A percentile compares a stretch with the other conserved stretches of the same genome.
phyloP scores from a whole-genome alignment of 1,140 invertebrate genomes.

The Dysdera silvatica region DNA sequence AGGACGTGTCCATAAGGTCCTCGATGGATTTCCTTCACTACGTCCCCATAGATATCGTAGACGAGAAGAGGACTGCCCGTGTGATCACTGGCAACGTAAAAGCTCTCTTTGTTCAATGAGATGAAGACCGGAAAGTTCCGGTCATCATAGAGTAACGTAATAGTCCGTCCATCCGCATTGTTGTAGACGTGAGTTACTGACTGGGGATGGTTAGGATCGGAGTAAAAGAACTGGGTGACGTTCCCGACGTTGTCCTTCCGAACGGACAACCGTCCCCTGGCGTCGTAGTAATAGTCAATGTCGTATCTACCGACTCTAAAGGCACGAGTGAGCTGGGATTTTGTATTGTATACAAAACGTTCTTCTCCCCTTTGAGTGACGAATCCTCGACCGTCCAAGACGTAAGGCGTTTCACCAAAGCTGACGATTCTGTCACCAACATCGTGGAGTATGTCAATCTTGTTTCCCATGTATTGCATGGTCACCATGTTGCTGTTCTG shows the following conservation, averaged over 20 bases:
- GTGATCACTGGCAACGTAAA: slow-evolving; percentile 87
- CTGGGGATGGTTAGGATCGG: slow-evolving; percentile 70
- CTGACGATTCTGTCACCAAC: slow-evolving; percentile 75
- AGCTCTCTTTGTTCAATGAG: slow-evolving; percentile 42
- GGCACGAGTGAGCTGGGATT: slow-evolving; percentile 79
- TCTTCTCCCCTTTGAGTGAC: slow-evolving; percentile 77
- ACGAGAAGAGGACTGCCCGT: slow-evolving; percentile 82
- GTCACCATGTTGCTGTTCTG: slow-evolving; percentile 90
- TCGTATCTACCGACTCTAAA: slow-evolving; percentile 80
- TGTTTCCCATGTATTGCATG: slow-evolving; percentile 74
- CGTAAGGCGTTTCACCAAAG: slow-evolving; percentile 54
- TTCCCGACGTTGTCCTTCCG: slow-evolving; percentile 86
- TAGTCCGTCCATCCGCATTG: slow-evolving; percentile 70
- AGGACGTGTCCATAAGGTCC: slow-evolving; percentile 84
- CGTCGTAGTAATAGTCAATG: slow-evolving; percentile 88
- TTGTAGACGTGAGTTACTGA: slow-evolving; percentile 81
- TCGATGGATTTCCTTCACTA: slow-evolving; percentile 82
- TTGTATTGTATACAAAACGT: slow-evolving; percentile 84
- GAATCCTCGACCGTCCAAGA: slow-evolving; percentile 83
- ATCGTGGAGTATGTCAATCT: slow-evolving; percentile 84
- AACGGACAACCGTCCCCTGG: slow-evolving; percentile 69
- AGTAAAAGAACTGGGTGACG: slow-evolving; percentile 89
- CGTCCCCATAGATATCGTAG: slow-evolving; percentile 79
- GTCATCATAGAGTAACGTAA: slow-evolving; percentile 79
- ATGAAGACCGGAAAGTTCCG: slow-evolving; percentile 67